A percentile compares a stretch with the other conserved stretches of the same genome.
Evolutionary conservation across 2,888 invertebrate species (phyloP).

Genomic region (Spilosoma lubricipeda): DNA sequence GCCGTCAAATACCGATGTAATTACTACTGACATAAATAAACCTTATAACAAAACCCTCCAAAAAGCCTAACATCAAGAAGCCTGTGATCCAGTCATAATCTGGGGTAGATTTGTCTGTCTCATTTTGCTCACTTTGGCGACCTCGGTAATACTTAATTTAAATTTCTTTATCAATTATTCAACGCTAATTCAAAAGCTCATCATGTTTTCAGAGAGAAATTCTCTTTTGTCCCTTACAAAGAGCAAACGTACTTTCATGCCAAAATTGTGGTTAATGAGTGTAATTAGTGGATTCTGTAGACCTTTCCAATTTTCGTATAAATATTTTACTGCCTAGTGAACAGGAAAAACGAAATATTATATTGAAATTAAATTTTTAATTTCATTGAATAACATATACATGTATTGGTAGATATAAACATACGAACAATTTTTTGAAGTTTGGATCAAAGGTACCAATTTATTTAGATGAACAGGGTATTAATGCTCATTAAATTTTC

Average conservation of each 20-base stretch:
- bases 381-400: background rate
- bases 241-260: background rate
- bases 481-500: background rate
- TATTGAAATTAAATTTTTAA: too few relatives aligned
- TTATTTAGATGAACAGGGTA: background rate
- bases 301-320: background rate
- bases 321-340: conserved; percentile 14
- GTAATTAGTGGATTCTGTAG: conserved; percentile 8
- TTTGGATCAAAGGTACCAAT: background rate
- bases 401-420: background rate
- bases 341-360: background rate
- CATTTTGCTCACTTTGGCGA: background rate
- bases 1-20: too few relatives aligned
- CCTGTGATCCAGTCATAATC: background rate
- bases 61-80: background rate
- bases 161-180: background rate
- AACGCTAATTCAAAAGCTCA: background rate
- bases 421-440: background rate
- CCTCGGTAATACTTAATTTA: background rate
- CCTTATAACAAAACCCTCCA: too few relatives aligned
- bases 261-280: conserved; percentile 3
- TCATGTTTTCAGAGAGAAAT: background rate
- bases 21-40: too few relatives aligned
- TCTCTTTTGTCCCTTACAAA: background rate
- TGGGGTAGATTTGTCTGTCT: background rate